Evolutionary conservation across 2,888 invertebrate species (phyloP), one percentile per base, ranked within the genome.

Genomic region (Ochlodes sylvanus): DNA sequence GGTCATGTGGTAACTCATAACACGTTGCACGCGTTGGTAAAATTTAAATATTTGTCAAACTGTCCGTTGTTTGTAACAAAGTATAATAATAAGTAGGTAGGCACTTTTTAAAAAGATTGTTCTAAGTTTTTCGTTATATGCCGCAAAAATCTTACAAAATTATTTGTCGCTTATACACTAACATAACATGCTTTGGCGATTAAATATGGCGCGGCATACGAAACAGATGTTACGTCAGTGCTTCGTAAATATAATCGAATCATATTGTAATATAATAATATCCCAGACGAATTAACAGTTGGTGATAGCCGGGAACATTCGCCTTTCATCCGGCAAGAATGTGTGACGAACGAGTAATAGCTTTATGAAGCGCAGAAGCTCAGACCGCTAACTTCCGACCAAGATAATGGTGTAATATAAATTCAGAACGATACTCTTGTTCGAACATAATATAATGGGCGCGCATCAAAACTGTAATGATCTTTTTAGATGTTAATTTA

Each of bases 331-430:
- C 75, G 76, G 76, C 76, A 81, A 81, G 80, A 84, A 81, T 83
- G 79, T 84, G 82, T 81, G 79, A 80, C 77, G 79, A 75, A 76
- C 76, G 77, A 78, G 74, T 78, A 80, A 77, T 78, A 75, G 76
- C 77, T 79, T 84, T 82, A 83, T 84, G 81, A 80, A 83, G 80
- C 80, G 83, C 80, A 82, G 81, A 80, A 81, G 78, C 79, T 78
- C 71, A 71, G 74, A 76, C 77, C 76, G 77, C 76, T 79, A 76
- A 76, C 81, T 79, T 75, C 76, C 77, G 73, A 78, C 79, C 72
- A 81, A 81, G 83, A 81, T 87, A 87, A 87, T 86, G 78, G 78
- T 80, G 81, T 84, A 82, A 86, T 87, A 87, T 84, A 87, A 86
- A 88, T 88, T 86, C 88, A 87, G 77, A 82, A 82, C 80, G 79